These are phyloP conservation scores for Rana temporaria DNA, from an alignment of 2,113 vertebrate genomes.

Conservation along the genomic window DNA sequence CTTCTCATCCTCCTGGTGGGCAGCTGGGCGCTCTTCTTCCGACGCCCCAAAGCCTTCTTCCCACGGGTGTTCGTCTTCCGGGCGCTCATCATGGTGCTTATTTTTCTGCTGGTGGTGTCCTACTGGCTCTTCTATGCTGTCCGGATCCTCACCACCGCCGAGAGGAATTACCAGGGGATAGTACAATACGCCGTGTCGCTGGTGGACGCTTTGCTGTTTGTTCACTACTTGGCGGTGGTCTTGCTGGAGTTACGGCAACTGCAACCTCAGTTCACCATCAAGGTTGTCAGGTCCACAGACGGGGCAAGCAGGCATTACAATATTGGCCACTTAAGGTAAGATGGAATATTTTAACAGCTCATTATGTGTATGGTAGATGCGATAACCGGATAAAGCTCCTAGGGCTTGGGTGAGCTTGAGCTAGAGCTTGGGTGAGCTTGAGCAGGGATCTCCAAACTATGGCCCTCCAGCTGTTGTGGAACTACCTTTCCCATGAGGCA, in stretches of 20 bases:
- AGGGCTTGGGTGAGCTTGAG: too few relatives aligned
- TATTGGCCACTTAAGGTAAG: conserved; percentile 89
- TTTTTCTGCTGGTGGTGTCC: conserved; percentile 88
- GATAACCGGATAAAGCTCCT: too few relatives aligned
- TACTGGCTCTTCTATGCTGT: conserved; percentile 94
- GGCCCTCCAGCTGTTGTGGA: too few relatives aligned
- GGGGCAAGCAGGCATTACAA: conserved; percentile 92
- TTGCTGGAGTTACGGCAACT: conserved; percentile 90
- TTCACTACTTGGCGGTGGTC: conserved; percentile 91
- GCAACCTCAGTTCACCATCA: conserved; percentile 91
- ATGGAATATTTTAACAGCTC: not conserved
- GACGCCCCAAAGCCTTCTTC: conserved; percentile 83
- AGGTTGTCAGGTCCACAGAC: conserved; percentile 87
- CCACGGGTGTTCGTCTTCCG: conserved; percentile 88
- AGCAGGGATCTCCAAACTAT: too few relatives aligned
- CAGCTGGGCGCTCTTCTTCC: conserved; percentile 92
- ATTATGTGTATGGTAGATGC: too few relatives aligned
- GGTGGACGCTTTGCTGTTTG: conserved; percentile 90
- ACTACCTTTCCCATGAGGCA: too few relatives aligned
- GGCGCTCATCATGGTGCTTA: conserved; percentile 87
- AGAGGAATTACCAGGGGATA: conserved; percentile 84
- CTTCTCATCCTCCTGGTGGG: conserved; percentile 90
- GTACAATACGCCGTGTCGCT: conserved; percentile 89
- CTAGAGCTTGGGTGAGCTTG: too few relatives aligned
- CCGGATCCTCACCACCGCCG: conserved; percentile 81